phyloP scores from a whole-genome alignment of 2,888 invertebrate genomes.

The Aporophyla lueneburgensis region DNA sequence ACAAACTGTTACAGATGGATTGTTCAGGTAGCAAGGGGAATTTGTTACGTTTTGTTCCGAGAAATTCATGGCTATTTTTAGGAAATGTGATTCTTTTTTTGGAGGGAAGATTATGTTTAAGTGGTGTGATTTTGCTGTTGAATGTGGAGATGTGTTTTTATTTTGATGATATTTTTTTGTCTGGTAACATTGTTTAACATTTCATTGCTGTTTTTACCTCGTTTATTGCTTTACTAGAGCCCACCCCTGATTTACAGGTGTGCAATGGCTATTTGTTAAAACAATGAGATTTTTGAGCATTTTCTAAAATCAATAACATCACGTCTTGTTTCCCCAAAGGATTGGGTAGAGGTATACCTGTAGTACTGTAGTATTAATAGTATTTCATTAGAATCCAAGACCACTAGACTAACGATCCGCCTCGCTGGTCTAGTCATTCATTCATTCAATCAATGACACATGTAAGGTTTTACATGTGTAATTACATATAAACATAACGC shows the following conservation, averaged over 20 bases:
- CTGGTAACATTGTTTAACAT: not conserved
- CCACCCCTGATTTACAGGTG: not conserved
- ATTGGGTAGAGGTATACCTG: no score
- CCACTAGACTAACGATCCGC: no score
- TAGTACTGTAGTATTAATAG: no score
- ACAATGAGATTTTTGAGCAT: not conserved
- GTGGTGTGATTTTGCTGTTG: slow-evolving; percentile 24
- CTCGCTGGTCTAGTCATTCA: no score
- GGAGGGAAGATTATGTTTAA: slow-evolving; percentile 5
- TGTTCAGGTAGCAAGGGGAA: slow-evolving; percentile 61
- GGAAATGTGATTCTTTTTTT: slow-evolving; percentile 35
- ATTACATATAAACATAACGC: no score
- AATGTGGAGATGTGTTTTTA: not conserved
- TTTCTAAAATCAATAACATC: not conserved
- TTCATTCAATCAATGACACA: no score
- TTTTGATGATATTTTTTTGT: not conserved
- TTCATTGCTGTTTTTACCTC: not conserved
- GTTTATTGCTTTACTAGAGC: not conserved
- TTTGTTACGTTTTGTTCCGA: slow-evolving; percentile 45
- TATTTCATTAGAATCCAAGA: no score
- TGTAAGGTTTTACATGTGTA: no score
- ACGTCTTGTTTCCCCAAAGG: no score
- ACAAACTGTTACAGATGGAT: slow-evolving; percentile 61
- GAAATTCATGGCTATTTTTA: slow-evolving; percentile 39
- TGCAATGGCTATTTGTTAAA: not conserved